Evolutionary conservation across 2,888 invertebrate species (phyloP), one percentile per base, ranked within the genome.

Genomic region (Uloborus plumipes): DNA sequence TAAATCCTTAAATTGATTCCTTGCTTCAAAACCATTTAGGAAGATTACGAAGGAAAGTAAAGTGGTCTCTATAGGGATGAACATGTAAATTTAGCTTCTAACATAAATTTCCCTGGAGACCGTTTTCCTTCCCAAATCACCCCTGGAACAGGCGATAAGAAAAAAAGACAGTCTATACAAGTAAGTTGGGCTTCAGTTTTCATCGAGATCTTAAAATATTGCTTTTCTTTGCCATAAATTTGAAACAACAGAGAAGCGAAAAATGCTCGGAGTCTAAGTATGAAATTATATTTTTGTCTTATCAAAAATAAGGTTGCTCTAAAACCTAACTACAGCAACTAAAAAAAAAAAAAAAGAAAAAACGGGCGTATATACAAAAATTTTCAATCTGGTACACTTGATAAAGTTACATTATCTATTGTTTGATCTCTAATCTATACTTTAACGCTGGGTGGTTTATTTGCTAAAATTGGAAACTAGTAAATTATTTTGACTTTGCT

Each of bases 41-140:
- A 15, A 55, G 65, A 73, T 65, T 73, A 64, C 26, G 53, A 26
- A 15, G 31, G 16, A 70, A 69, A 73, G 61, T 55, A 64, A 55
- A 20, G 31, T 49, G 16, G 53, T 53, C 64, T 50, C 20, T 22
- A 47, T 11, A 53, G 20, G 73, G n/a, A 47, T 55, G 39, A 11
- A 64, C 61, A 61, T 49, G 61, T 61, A 76, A 76, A 69, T 55
- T 69, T 61, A 51, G 16, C n/a, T 70, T 70, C 50, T 51, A 13
- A 26, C 31, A 58, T 61, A 76, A 77, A 77, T 70, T 70, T 77
- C 77, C 77, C 77, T 18, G 0, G 70, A 18, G 77, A n/a, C 70
- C 55, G 47, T 70, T 70, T 70, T 70, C 39, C 31, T 55, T 15
- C 4, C 16, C 58, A 18, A 64, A 64, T 53, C 59, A 15, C 26